Percentiles rank a stretch among this genome's conserved stretches.
Conservation (phyloP, 2,888 invertebrate species). For the Xanthia togata region DNA sequence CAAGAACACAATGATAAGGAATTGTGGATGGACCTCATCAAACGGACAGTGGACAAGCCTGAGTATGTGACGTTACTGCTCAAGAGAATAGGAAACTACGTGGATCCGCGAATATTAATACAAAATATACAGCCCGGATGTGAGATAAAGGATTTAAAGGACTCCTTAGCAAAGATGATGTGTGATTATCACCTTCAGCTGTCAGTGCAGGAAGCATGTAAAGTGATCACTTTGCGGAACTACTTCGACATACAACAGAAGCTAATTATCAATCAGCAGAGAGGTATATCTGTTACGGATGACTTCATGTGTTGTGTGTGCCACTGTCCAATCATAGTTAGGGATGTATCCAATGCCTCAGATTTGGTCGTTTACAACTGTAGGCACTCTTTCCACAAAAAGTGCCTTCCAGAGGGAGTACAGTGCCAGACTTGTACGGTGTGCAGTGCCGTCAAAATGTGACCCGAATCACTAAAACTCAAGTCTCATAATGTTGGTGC, state of each 20-base stretch:
- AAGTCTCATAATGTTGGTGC: not conserved
- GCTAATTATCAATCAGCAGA: conserved; percentile 94
- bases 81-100: conserved; percentile 93
- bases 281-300: conserved; percentile 94
- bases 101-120: conserved; percentile 97
- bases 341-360: conserved; percentile 92
- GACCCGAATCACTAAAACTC: conserved; percentile 64
- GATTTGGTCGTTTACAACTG: conserved; percentile 96
- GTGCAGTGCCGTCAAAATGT: conserved; percentile 87
- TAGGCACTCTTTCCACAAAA: conserved; percentile 96
- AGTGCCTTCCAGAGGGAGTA: conserved; percentile 92
- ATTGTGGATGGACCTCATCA: conserved; percentile 97
- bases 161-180: conserved; percentile 90
- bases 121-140: conserved; percentile 95
- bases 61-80: conserved; percentile 91
- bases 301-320: conserved; percentile 95
- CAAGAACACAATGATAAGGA: conserved; percentile 98
- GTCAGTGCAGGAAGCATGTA: conserved; percentile 97
- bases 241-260: conserved; percentile 96
- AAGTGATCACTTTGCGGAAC: conserved; percentile 96
- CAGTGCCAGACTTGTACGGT: conserved; percentile 80
- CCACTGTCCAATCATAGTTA: conserved; percentile 93
- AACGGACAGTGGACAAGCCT: conserved; percentile 96
- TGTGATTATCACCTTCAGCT: conserved; percentile 1
- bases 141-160: conserved; percentile 96